Evolutionary conservation across 2,888 invertebrate species (phyloP), one percentile per base, ranked within the genome.

Genomic region (Tipula unca): DNA sequence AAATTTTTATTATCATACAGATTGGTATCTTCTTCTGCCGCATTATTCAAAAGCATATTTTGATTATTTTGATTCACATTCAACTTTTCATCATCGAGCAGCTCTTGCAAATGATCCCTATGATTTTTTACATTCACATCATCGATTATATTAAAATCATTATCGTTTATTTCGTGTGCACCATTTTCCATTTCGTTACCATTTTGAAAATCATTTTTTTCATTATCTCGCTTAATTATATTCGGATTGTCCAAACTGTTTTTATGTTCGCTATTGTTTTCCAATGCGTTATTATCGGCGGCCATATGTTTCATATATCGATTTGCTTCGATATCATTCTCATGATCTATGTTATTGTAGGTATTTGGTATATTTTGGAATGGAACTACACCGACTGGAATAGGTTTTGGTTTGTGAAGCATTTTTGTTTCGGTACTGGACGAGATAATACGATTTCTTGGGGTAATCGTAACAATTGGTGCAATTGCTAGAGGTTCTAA

Each of bases 101-200:
- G 85, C 29, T 87, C 87, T 29, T 87, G 86, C 13, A 87, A 86
- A 85, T 87, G 87, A 86, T 87, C 87, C 20, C 86, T 85, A 39
- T 84, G 85, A 85, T 86, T 86, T 35, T 86, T 85, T 3, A 85
- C 82, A 69, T 86, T 87, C 14, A 86, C 87, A 0, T 87, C 87
- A 35, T 89, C 90, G 82, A 89, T 90, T 29, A 89, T 89, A 82
- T 89, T 87, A 36, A 89, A 89, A 86, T 89, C 88, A 29, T 88
- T 87, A 86, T 91, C 90, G 85, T 90, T 91, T 0, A 90, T 89
- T 87, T 91, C 91, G 86, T 90, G 90, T 1, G 90, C 90, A 1
- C 89, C 91, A 14, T 90, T 91, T 85, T 91, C 91, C 69, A 89
- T 89, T 54, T 89, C 89, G 42, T 86, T 85, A 6, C 32, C 85